Evolutionary conservation across 2,888 invertebrate genomes (phyloP).

Genomic region (Aradus depressus): DNA sequence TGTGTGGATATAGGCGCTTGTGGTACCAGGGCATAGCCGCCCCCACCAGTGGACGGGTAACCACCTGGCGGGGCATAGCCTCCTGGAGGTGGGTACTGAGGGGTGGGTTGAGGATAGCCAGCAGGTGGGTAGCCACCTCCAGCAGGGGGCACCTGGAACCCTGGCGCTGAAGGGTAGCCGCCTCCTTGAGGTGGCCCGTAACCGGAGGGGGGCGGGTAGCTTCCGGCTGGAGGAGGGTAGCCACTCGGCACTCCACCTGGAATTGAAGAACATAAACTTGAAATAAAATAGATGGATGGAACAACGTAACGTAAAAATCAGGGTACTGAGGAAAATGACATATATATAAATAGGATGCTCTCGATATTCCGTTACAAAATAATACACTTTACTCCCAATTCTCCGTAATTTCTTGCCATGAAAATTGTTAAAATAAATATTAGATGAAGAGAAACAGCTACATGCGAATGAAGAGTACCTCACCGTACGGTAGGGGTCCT

Average conservation of each 20-base stretch:
- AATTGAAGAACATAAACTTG: not conserved
- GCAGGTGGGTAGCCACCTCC: conserved; percentile 26
- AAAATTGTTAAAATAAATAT: no score
- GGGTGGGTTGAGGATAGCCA: conserved; percentile 17
- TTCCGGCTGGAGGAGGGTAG: conserved; percentile 6
- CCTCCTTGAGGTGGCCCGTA: conserved; percentile 15
- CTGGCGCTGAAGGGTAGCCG: conserved; percentile 26
- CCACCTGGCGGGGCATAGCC: conserved; percentile 16
- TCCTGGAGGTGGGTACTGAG: conserved; percentile 20
- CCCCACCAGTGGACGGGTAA: not conserved
- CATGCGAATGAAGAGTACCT: no score
- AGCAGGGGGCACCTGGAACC: conserved; percentile 23
- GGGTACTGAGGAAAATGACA: no score
- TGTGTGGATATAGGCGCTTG: conserved; percentile 21
- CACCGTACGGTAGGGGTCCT: no score
- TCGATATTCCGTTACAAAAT: not conserved
- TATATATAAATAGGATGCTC: no score
- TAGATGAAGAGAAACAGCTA: no score
- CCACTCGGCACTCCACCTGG: not conserved
- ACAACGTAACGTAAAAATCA: conserved; percentile 4
- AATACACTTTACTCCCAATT: not conserved
- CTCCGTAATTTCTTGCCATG: no score
- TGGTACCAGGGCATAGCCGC: not conserved
- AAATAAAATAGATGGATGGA: no score
- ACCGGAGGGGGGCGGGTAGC: conserved; percentile 23